Base-by-base conservation (phyloP, 2,113 vertebrate genomes). In the Hippopotamus amphibius region DNA sequence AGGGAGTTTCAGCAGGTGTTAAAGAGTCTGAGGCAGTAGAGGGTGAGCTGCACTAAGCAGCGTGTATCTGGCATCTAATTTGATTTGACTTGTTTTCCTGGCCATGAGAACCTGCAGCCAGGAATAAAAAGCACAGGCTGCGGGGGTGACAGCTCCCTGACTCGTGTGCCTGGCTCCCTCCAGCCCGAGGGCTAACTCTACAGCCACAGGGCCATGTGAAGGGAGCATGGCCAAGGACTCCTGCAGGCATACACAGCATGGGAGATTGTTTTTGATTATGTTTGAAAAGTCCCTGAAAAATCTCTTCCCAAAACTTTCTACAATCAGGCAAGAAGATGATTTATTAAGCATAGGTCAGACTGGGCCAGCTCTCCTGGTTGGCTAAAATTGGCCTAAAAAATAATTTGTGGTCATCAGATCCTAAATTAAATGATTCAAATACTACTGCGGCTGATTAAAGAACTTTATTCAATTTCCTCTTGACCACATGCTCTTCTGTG, bases 341-440 rank as follows among this genome's bases (percentile, higher is more conserved):
- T 98, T 98, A 98, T 98, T 93, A 99, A 98, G 98, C 93, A 90
- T 77, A 79, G 96, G 95, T 93, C 97, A 93, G 97, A 98, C 91
- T 84, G 98, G 94, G 77, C 61, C 97, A 96, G 93, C 91, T 97
- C 95, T 65, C 95, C 95, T 97, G 97, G 95, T 93, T 88, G 65
- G 97, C 97, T 96, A 98, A 98, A 98, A 98, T 96, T 95, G 90
- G 95, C 97, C 71, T 97, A 89, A 81, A 87, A 97, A 97, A 98
- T 97, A 96, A 89, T 92, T 88, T 95, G 96, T 97, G 97, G 97
- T 95, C 97, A 97, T 97, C 97, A 96, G 88, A 93, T 98, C 94
- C 98, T 97, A 98, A 98, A 98, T 98, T 97, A 98, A 98, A 99
- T 97, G 93, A 98, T 98, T 98, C 98, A 96, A 96, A 98, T 98